Conservation (phyloP, 2,888 invertebrate genomes). For the Baronia brevicornis region DNA sequence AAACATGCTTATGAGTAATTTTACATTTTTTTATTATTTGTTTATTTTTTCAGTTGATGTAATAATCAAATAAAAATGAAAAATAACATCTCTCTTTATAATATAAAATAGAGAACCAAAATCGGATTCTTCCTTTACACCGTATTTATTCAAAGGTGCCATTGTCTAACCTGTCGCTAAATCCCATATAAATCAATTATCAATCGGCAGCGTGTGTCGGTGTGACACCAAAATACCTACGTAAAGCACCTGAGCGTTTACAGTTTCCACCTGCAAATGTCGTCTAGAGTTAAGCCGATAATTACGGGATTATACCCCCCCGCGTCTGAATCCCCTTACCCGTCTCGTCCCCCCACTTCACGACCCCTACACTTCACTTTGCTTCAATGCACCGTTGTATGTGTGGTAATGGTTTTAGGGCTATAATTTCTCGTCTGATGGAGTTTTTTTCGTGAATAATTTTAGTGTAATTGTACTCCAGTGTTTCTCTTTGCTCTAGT, state of each 20-base stretch:
- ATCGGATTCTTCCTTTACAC: slow-evolving; percentile 19
- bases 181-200: slow-evolving; percentile 55
- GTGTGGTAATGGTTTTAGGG: slow-evolving; percentile 65
- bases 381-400: slow-evolving; percentile 62
- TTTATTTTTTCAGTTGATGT: no score
- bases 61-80: no score
- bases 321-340: slow-evolving; percentile 31
- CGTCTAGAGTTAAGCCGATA: slow-evolving; percentile 72
- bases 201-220: slow-evolving; percentile 37
- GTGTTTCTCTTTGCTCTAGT: slow-evolving; percentile 24
- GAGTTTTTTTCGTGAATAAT: slow-evolving; percentile 50
- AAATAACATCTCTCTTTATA: no score
- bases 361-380: slow-evolving; percentile 44
- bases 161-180: slow-evolving; percentile 30
- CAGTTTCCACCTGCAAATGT: slow-evolving; percentile 63
- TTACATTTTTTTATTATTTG: no score
- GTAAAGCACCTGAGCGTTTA: slow-evolving; percentile 36
- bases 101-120: slow-evolving; percentile 1
- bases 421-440: slow-evolving; percentile 64
- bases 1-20: no score
- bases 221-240: slow-evolving; percentile 38
- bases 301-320: slow-evolving; percentile 67
- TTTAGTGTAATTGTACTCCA: slow-evolving; percentile 37
- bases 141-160: slow-evolving; percentile 23
- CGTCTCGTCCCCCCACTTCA: slow-evolving; percentile 29